These are phyloP conservation scores for Platichthys flesus DNA, from an alignment of 2,113 vertebrate species.

Conservation along the genomic window DNA sequence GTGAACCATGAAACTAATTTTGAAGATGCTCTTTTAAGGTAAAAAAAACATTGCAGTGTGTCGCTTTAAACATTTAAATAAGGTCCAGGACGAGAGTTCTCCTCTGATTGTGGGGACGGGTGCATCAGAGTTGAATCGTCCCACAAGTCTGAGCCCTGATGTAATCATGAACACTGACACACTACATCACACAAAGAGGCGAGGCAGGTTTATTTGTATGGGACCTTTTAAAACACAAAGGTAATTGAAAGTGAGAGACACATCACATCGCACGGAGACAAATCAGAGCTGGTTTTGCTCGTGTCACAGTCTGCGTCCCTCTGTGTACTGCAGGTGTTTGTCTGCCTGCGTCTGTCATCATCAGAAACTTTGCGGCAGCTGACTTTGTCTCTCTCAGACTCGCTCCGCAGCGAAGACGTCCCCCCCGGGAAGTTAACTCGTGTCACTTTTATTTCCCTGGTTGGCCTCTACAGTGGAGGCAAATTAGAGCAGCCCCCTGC, in stretches of 20 bases:
- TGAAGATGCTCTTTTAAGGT: too few relatives aligned
- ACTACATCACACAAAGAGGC: not conserved
- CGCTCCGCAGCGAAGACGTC: constrained; percentile 30
- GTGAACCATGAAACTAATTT: too few relatives aligned
- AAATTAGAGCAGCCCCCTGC: constrained; percentile 54
- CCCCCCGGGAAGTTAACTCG: constrained; percentile 41
- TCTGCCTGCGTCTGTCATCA: constrained; percentile 8
- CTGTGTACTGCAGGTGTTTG: too few relatives aligned
- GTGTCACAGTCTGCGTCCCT: too few relatives aligned
- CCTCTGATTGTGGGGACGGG: not conserved
- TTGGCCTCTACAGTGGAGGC: constrained; percentile 30
- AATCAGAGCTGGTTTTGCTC: too few relatives aligned
- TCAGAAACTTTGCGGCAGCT: constrained; percentile 33
- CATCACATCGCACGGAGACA: too few relatives aligned
- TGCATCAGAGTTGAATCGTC: not conserved
- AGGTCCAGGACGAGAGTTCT: not conserved
- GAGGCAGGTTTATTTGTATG: too few relatives aligned
- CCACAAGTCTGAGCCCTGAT: not conserved
- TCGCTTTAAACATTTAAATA: too few relatives aligned
- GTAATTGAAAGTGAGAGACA: too few relatives aligned
- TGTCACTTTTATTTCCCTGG: constrained; percentile 61
- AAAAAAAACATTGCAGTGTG: too few relatives aligned
- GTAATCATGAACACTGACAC: not conserved
- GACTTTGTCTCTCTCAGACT: constrained; percentile 38
- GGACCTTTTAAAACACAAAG: too few relatives aligned